Evolutionary conservation across 2,113 vertebrate species (phyloP).

Genomic region (Origma solitaria): DNA sequence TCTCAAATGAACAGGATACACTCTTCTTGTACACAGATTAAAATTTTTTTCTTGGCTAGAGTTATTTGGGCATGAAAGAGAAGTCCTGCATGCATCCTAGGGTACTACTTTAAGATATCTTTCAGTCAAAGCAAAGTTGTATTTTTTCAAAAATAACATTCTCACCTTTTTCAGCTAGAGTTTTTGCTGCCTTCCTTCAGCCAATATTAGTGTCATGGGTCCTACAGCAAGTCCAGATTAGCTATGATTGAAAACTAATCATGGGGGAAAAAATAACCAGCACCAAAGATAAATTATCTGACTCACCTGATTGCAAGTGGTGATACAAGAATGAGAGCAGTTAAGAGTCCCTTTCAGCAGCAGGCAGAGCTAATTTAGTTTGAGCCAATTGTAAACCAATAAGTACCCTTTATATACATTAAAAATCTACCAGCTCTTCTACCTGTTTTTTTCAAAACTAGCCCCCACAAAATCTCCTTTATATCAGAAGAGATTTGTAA

Average conservation of each 20-base stretch:
- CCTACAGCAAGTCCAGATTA: background rate
- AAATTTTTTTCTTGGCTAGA: background rate
- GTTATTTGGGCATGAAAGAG: background rate
- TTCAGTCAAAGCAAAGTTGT: background rate
- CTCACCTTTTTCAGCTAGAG: background rate
- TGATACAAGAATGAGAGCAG: background rate
- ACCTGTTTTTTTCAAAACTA: background rate
- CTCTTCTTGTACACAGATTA: background rate
- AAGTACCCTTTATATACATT: background rate
- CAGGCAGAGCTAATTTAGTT: background rate
- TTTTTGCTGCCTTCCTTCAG: background rate
- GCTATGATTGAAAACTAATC: background rate
- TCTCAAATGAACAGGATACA: background rate
- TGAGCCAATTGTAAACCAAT: background rate
- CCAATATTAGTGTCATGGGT: background rate
- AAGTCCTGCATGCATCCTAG: background rate
- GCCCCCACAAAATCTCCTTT: background rate
- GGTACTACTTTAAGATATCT: background rate
- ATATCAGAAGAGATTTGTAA: background rate
- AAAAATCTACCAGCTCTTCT: background rate
- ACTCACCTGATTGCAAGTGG: background rate
- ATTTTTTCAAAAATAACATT: background rate
- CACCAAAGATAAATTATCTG: background rate
- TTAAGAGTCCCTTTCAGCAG: background rate
- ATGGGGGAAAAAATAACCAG: fast-evolving